Evolutionary conservation across 2,797 vertebrate species (phyloP).

Genomic region (Pristis pectinata): DNA sequence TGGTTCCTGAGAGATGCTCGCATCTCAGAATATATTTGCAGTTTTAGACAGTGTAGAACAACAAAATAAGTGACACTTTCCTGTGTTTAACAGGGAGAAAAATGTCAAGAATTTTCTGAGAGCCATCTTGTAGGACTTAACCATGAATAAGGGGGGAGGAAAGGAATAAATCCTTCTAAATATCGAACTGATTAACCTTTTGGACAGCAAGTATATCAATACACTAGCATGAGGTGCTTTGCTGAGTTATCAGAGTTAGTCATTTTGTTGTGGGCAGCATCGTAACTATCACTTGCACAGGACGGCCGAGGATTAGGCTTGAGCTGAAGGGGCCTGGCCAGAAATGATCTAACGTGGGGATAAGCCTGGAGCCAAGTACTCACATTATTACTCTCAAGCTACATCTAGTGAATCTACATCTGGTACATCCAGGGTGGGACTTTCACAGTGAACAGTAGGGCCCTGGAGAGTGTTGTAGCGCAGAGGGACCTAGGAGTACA

Average conservation of each 20-base stretch:
- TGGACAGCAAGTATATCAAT: not conserved
- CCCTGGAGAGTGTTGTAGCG: no score
- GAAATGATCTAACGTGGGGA: not conserved
- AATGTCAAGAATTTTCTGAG: not conserved
- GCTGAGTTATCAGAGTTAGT: not conserved
- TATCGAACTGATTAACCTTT: not conserved
- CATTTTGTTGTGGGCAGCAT: not conserved
- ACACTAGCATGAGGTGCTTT: not conserved
- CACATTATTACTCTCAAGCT: not conserved
- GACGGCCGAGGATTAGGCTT: not conserved
- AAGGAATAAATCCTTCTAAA: not conserved
- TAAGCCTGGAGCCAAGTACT: not conserved
- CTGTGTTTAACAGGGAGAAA: no score
- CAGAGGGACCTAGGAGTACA: no score
- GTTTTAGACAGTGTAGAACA: not conserved
- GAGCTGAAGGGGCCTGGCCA: not conserved
- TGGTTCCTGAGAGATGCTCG: not conserved
- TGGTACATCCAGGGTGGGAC: no score
- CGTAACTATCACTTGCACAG: not conserved
- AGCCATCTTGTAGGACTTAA: not conserved
- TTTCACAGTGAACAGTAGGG: no score
- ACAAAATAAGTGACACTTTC: not conserved
- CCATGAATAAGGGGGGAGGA: not conserved
- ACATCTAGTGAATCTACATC: not conserved
- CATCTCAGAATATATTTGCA: not conserved